Conservation (phyloP, 2,888 invertebrate genomes). For the Hesperia comma region DNA sequence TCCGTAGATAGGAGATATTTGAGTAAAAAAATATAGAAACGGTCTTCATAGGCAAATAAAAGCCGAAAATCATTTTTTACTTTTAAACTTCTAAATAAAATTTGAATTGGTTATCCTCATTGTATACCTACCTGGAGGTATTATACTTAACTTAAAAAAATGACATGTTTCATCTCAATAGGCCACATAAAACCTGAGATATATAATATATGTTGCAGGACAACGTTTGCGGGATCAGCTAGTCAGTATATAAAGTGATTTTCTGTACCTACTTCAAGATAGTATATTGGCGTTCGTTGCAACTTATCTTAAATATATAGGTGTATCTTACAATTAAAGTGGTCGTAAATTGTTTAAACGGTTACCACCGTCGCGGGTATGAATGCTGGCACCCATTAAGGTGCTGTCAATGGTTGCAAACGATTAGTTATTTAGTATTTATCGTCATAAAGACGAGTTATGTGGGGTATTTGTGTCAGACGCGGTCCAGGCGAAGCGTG, state of each 20-base stretch:
- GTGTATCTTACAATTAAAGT: slow-evolving; percentile 33
- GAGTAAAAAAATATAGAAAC: too few species aligned
- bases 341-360: slow-evolving; percentile 58
- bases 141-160: too few species aligned
- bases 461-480: slow-evolving; percentile 59
- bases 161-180: too few species aligned
- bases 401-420: slow-evolving; percentile 56
- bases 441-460: slow-evolving; percentile 65
- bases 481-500: slow-evolving; percentile 12
- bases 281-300: slow-evolving; percentile 39
- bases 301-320: slow-evolving; percentile 30
- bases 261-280: slow-evolving; percentile 8
- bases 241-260: background rate
- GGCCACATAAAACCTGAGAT: too few species aligned
- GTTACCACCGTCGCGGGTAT: slow-evolving; percentile 49
- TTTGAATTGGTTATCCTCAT: too few species aligned
- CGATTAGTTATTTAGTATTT: slow-evolving; percentile 60
- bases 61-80: too few species aligned
- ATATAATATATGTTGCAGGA: too few species aligned
- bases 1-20: too few species aligned
- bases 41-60: too few species aligned
- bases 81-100: too few species aligned
- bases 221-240: too few species aligned
- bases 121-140: too few species aligned
- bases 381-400: slow-evolving; percentile 56